A percentile compares a stretch with the other conserved stretches of the same genome.
These are phyloP conservation scores for Charaxes varanes DNA, from an alignment of 1,140 invertebrate species.

Conservation along the genomic window DNA sequence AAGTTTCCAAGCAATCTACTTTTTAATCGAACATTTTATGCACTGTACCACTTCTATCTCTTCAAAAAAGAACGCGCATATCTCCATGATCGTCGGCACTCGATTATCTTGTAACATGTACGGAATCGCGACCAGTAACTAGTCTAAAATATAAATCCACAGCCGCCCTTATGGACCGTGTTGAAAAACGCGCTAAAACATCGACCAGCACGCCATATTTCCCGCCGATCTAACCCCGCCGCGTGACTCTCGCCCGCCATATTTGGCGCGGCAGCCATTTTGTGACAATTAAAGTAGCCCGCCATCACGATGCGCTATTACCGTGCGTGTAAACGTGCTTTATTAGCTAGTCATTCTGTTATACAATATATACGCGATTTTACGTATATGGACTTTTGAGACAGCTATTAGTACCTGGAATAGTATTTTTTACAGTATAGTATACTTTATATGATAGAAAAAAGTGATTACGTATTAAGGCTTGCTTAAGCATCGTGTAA, in stretches of 20 bases:
- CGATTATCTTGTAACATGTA: no score
- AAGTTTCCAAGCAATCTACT: no score
- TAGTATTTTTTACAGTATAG: no score
- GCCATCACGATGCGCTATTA: constrained; percentile 43
- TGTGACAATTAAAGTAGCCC: constrained; percentile 46
- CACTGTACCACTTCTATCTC: no score
- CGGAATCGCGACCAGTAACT: no score
- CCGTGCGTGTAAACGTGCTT: constrained; percentile 37
- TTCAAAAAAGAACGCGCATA: no score
- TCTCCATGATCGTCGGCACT: no score
- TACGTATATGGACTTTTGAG: constrained; percentile 16
- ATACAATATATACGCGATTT: constrained; percentile 13
- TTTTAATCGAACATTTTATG: no score
- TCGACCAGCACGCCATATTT: constrained; percentile 34
- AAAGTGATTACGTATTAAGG: no score
- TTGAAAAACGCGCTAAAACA: constrained; percentile 21
- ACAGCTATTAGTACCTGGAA: no score
- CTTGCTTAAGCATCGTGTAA: no score
- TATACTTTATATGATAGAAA: no score
- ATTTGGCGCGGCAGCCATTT: constrained; percentile 40
- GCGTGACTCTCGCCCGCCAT: constrained; percentile 38
- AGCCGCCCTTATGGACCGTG: constrained; percentile 8
- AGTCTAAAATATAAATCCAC: not conserved
- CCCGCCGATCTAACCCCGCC: constrained; percentile 27
- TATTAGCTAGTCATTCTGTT: constrained; percentile 35